A percentile compares a stretch with the other conserved stretches of the same genome.
Evolutionary conservation across 2,113 vertebrate species (phyloP).

Genomic region (Aramus guarauna): DNA sequence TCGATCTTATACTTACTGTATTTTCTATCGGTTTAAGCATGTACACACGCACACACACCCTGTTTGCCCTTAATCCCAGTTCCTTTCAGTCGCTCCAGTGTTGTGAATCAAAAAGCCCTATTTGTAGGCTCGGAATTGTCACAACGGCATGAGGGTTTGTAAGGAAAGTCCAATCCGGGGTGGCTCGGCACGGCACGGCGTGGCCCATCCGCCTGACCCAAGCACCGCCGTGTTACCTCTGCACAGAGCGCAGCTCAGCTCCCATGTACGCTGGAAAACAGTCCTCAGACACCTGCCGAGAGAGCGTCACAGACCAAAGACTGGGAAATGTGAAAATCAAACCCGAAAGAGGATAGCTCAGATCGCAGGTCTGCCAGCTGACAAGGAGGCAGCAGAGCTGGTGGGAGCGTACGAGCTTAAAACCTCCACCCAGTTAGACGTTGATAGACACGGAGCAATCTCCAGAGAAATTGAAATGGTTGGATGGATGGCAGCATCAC

Average conservation of each 20-base stretch:
- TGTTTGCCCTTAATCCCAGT: not conserved
- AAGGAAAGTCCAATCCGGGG: not conserved
- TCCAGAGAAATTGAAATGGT: conserved; percentile 11
- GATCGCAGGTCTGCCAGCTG: not conserved
- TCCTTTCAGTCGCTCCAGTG: not conserved
- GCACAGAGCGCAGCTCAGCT: rapidly evolving
- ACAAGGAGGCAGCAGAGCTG: not conserved
- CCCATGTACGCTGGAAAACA: rapidly evolving
- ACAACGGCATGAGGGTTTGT: rapidly evolving
- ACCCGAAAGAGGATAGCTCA: not conserved
- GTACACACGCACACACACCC: too few relatives aligned
- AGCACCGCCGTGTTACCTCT: rapidly evolving
- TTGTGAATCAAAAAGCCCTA: not conserved
- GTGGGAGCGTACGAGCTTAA: not conserved
- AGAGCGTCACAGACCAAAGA: not conserved
- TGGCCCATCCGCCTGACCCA: not conserved
- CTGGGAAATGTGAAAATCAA: not conserved
- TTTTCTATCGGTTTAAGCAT: not conserved
- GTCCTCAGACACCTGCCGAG: not conserved
- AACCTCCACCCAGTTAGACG: not conserved
- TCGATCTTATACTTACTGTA: not conserved
- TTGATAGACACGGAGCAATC: conserved; percentile 1
- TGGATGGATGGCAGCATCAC: not conserved
- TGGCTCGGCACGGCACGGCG: not conserved
- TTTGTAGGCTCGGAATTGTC: not conserved